Percentiles rank a stretch among this genome's conserved stretches.
Conservation (phyloP, 1,140 invertebrate genomes). For the Augochlora pura region DNA sequence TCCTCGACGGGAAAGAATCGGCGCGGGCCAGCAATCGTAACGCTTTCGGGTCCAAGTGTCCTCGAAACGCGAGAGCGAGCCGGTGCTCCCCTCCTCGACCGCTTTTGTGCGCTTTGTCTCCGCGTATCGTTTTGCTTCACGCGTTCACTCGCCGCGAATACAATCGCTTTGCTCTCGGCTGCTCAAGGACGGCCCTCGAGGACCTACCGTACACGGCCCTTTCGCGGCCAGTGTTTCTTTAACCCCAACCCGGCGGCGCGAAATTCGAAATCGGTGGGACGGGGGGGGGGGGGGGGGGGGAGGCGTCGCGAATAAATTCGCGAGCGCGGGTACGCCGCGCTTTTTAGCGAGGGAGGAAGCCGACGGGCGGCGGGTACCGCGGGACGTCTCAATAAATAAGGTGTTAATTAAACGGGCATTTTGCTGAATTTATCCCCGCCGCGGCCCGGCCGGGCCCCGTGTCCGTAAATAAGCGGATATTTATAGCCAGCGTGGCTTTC, state of each 20-base stretch:
- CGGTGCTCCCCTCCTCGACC: not conserved
- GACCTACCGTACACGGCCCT: not conserved
- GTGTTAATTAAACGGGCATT: constrained; percentile 79
- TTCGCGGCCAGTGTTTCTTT: not conserved
- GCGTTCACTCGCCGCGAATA: not conserved
- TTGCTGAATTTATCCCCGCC: constrained; percentile 76
- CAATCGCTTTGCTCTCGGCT: not conserved
- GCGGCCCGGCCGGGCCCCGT: constrained; percentile 55
- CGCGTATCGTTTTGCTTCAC: not conserved
- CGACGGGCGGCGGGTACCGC: no score
- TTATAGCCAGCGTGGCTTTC: constrained; percentile 68
- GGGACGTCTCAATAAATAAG: constrained; percentile 79
- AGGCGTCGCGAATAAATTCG: no score
- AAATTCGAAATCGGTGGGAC: no score
- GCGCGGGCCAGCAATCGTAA: not conserved
- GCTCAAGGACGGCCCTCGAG: not conserved
- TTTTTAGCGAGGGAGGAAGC: no score
- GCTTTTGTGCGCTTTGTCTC: not conserved
- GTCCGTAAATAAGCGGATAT: constrained; percentile 78
- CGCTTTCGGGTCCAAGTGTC: not conserved
- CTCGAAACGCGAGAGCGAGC: not conserved
- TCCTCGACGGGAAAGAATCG: not conserved
- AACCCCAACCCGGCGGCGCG: no score
- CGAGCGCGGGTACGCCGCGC: no score
- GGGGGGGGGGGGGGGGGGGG: no score